A percentile compares a stretch with the other conserved stretches of the same genome.
Conservation (phyloP, 2,888 invertebrate genomes). For the Eristalis arbustorum region DNA sequence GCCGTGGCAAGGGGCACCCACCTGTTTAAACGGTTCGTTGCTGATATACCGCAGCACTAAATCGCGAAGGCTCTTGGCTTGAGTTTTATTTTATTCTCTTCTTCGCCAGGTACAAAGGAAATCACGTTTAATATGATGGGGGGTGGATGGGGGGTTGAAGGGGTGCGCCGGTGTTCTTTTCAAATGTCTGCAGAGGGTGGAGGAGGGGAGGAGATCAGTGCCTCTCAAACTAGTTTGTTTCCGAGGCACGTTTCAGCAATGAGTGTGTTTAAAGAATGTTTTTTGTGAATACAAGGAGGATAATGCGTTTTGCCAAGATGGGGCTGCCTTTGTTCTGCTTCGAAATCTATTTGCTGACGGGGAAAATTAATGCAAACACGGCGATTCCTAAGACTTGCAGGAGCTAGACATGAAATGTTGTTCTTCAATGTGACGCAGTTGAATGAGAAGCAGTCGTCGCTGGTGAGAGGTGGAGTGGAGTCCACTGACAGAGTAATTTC, state of each 20-base stretch:
- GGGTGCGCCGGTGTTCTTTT: too few species aligned
- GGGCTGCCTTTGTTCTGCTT: background rate
- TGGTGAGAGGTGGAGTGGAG: too few species aligned
- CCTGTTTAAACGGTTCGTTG: constrained; percentile 62
- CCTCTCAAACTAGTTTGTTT: background rate
- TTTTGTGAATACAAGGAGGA: background rate
- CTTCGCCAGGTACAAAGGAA: constrained; percentile 20
- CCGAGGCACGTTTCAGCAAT: background rate
- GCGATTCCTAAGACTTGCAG: background rate
- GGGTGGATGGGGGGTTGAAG: background rate
- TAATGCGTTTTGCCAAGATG: background rate
- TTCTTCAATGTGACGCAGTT: background rate
- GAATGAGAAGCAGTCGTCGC: too few species aligned
- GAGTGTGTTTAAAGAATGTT: background rate
- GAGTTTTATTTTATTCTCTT: constrained; percentile 3
- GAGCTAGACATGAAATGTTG: background rate
- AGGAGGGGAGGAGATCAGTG: background rate
- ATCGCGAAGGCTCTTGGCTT: constrained; percentile 35
- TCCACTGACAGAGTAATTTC: too few species aligned
- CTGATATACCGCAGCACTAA: constrained; percentile 58
- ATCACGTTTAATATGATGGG: constrained; percentile 48
- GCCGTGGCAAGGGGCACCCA: constrained; percentile 44
- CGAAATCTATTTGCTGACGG: background rate
- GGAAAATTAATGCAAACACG: background rate
- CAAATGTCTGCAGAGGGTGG: background rate